Conservation (phyloP, 2,797 vertebrate genomes). For the Takifugu rubripes region DNA sequence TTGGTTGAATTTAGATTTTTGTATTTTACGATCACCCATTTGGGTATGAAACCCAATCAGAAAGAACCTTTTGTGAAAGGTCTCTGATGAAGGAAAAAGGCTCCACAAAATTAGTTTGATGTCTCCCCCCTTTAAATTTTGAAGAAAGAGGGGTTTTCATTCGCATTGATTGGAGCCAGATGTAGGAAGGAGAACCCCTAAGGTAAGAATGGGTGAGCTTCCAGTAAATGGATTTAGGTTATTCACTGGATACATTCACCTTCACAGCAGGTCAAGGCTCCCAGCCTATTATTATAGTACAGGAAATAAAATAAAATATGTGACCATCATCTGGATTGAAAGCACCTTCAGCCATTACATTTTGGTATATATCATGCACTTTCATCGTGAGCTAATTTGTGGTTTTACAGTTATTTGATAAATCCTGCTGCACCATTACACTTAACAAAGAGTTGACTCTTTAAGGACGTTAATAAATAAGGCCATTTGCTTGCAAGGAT, state of each 20-base stretch:
- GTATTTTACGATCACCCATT: too few relatives aligned
- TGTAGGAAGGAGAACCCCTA: slow-evolving; percentile 63
- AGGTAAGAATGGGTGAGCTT: slow-evolving; percentile 59
- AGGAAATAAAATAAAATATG: slow-evolving; percentile 3
- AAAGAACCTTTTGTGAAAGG: slow-evolving; percentile 32
- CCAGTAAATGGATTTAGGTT: slow-evolving; percentile 47
- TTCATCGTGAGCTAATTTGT: background rate
- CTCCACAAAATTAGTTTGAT: slow-evolving; percentile 58
- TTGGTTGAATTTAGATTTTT: slow-evolving; percentile 45
- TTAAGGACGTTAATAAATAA: background rate
- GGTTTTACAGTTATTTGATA: background rate
- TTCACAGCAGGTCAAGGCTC: slow-evolving; percentile 7
- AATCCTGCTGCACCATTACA: background rate
- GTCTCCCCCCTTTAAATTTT: slow-evolving; percentile 58
- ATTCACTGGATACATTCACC: slow-evolving; percentile 27
- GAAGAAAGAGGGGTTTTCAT: slow-evolving; percentile 67
- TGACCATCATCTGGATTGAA: slow-evolving; percentile 1
- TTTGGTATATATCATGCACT: background rate
- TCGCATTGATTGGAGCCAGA: slow-evolving; percentile 84
- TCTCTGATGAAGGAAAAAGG: slow-evolving; percentile 44
- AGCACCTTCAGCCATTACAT: background rate
- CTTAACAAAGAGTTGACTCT: background rate
- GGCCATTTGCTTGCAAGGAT: background rate
- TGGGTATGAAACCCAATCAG: background rate
- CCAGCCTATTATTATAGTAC: slow-evolving; percentile 10